Conservation (phyloP, 2,888 invertebrate species). For the Hyposoter didymator region DNA sequence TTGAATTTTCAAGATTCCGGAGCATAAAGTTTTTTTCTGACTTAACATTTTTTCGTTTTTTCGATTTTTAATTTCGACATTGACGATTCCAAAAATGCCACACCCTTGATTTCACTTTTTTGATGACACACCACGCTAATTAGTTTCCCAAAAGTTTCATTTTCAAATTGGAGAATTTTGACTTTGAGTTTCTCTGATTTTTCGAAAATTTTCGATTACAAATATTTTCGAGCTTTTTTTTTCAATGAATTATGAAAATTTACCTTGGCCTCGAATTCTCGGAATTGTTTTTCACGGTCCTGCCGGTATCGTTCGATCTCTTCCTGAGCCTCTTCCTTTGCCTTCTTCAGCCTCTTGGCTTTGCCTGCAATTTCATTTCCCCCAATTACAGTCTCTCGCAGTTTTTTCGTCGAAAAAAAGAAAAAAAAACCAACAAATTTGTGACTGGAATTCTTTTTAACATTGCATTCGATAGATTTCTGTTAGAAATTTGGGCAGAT, state of each 20-base stretch:
- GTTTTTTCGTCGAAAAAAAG: neutral
- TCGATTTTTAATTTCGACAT: too few relatives aligned
- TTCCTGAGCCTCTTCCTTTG: constrained; percentile 99
- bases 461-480: neutral
- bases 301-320: constrained; percentile 98
- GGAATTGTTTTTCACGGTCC: constrained; percentile 96
- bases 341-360: constrained; percentile 98
- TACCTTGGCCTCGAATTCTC: constrained; percentile 96
- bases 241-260: constrained; percentile 57
- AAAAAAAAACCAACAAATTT: neutral
- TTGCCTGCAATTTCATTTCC: constrained; percentile 89
- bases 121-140: too few relatives aligned
- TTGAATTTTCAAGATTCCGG: neutral
- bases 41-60: neutral
- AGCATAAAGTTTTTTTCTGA: neutral
- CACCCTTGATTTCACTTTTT: too few relatives aligned
- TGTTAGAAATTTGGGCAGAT: neutral
- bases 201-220: too few relatives aligned
- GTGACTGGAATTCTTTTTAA: neutral
- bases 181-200: too few relatives aligned
- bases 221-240: too few relatives aligned
- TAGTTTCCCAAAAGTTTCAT: too few relatives aligned
- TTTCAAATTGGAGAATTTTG: too few relatives aligned
- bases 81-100: too few relatives aligned
- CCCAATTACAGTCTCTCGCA: neutral